A percentile compares a stretch with the other conserved stretches of the same genome.
Evolutionary conservation across 2,888 invertebrate genomes (phyloP).

Genomic region (Meandrusa payeni): DNA sequence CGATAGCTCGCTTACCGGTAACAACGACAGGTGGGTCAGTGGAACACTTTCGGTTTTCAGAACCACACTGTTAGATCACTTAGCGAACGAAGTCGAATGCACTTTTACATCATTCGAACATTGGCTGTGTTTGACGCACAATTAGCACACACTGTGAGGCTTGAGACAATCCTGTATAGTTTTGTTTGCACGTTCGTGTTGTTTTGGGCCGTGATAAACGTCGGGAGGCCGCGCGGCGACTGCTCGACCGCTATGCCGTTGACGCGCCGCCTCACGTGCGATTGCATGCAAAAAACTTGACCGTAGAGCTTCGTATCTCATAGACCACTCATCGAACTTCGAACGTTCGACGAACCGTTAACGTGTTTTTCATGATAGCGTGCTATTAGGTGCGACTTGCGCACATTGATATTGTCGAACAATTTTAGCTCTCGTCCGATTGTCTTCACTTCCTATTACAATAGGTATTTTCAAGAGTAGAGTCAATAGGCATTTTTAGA

Average conservation of each 20-base stretch:
- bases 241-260: conserved; percentile 63
- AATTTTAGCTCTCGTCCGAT: too few relatives aligned
- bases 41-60: conserved; percentile 57
- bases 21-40: conserved; percentile 42
- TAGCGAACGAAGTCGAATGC: conserved; percentile 50
- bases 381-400: too few relatives aligned
- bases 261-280: conserved; percentile 69
- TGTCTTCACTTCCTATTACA: too few relatives aligned
- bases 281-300: conserved; percentile 70
- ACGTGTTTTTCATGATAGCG: too few relatives aligned
- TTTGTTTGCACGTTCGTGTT: conserved; percentile 28
- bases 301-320: conserved; percentile 56
- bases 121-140: conserved; percentile 54
- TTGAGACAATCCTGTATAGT: not conserved
- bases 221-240: conserved; percentile 67
- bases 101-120: conserved; percentile 64
- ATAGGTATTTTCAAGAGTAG: too few relatives aligned
- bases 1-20: conserved; percentile 7
- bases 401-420: too few relatives aligned
- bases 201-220: conserved; percentile 64
- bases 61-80: conserved; percentile 52
- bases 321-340: conserved; percentile 38
- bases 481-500: too few relatives aligned
- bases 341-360: too few relatives aligned
- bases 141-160: conserved; percentile 32